Percentiles rank a stretch among this genome's conserved stretches.
These are phyloP conservation scores for Schizothorax lantsangensis DNA, from an alignment of 2,797 vertebrate species.

Conservation along the genomic window DNA sequence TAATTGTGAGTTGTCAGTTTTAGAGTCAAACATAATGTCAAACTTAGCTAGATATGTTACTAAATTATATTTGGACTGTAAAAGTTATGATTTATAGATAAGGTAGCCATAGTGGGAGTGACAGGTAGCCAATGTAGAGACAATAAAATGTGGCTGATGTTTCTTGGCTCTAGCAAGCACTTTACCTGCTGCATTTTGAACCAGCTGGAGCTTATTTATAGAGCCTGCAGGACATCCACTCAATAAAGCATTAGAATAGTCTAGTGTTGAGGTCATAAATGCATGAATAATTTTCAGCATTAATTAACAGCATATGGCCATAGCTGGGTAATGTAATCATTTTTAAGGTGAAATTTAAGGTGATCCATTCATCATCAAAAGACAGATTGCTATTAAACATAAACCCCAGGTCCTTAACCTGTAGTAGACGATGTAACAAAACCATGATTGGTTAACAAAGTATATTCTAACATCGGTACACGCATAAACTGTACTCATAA, in stretches of 20 bases:
- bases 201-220: background rate
- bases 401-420: background rate
- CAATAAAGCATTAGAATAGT: conserved; percentile 3
- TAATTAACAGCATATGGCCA: background rate
- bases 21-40: too few species aligned
- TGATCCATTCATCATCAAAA: background rate
- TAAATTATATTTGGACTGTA: background rate
- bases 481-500: background rate
- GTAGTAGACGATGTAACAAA: background rate
- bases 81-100: background rate
- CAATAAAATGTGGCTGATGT: background rate
- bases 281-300: background rate
- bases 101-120: background rate
- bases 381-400: background rate
- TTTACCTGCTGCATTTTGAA: background rate
- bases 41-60: background rate
- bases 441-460: background rate
- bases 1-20: background rate
- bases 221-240: background rate
- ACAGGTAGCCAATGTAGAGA: too few species aligned
- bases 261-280: background rate
- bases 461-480: background rate
- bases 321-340: background rate
- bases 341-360: background rate
- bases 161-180: background rate